Base-by-base conservation (phyloP, 1,140 invertebrate species). In the Drosophila virilis region DNA sequence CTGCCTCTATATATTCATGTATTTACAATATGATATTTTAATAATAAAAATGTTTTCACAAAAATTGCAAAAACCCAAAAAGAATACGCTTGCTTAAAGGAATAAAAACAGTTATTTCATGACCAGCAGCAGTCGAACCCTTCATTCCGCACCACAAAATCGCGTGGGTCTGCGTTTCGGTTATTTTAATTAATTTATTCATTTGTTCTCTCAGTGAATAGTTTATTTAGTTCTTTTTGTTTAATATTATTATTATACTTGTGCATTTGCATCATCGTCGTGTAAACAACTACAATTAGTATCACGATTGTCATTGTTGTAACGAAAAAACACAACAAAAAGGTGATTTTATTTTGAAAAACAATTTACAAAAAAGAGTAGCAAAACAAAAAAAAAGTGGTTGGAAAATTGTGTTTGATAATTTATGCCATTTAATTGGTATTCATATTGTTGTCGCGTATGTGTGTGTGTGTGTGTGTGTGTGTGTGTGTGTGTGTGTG, bases 281-380 rank as follows among this genome's bases (percentile, higher is more conserved):
- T 89, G 85, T 90, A 89, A 90, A 85, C 85, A 90, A 89, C 84
- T 89, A 89, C 84, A 89, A 89, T 89, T 89, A 89, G 84, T 89
- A 89, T 89, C 84, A 89, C 84, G 84, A 89, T 89, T 89, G 84
- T 89, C 84, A 89, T 89, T 90, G 85, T 89, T 89, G 80, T 89
- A 89, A 89, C 64, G 48, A 62, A 84, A 43, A 80, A 61, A 42
- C 46, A 68, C 51, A 67, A 50, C 42, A 55, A 43, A 45, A 46
- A 22, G n/a, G 13, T 8, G 22, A 22, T 32, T 45, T 52, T 37
- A 37, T 15, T 15, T 59, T 38, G 52, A 1, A 57, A 55, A 67
- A 61, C 46, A 42, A 60, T 37, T 15, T 59, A 60, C 33, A 68
- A 7, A 7, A 7, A 38, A 45, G 4, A 55, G 15, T 8, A 28